Evolutionary conservation across 2,888 invertebrate species (phyloP), one percentile per base, ranked within the genome.

Genomic region (Volucella bombylans): DNA sequence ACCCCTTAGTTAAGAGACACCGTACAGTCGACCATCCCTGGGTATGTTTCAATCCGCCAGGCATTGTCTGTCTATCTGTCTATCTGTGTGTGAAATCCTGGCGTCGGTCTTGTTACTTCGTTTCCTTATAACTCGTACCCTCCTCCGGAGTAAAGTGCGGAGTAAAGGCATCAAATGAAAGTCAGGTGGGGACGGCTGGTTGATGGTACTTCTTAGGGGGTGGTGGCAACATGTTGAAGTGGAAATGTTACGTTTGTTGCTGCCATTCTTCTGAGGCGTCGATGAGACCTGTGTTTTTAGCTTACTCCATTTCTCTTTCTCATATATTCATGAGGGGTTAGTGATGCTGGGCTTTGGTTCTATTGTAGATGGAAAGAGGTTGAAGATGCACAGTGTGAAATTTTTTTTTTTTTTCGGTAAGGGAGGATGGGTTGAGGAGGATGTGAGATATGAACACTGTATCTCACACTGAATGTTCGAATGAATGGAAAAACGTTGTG

Each of bases 301-400:
- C 31, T 31, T 31, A 31, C 31, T 31, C 31, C 31, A 31, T 6
- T 4, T 71, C 76, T 74, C 81, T 76, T 61, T 64, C 81, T 81
- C 85, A 85, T 85, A 76, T 85, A 81, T 85, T 85, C 81, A 85
- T 85, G 85, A 85, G 76, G 81, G 72, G 76, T 59, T 55, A 76
- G 76, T 50, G 67, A 76, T 80, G 50, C 41, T 61, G 1, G 11
- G 10, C 18, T 4, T 45, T n/a, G 8, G 18, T 11, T 18, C 15
- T 15, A 23, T 12, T 1, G 12, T 4, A 15, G 3, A 2, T 10
- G 6, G 8, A 18, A 23, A n/a, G 0, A 11, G 39, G 31, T 49
- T 8, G 9, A 54, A 18, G 38, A 11, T 47, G n/a, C 61, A 39
- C 64, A n/a, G 41, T 69, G 69, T 79, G 57, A 82, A 79, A 73